Evolutionary conservation across 64 coral and sea anemone species (phyloP), one percentile per base, ranked within the genome.

Genomic region (Montipora efflorescens): DNA sequence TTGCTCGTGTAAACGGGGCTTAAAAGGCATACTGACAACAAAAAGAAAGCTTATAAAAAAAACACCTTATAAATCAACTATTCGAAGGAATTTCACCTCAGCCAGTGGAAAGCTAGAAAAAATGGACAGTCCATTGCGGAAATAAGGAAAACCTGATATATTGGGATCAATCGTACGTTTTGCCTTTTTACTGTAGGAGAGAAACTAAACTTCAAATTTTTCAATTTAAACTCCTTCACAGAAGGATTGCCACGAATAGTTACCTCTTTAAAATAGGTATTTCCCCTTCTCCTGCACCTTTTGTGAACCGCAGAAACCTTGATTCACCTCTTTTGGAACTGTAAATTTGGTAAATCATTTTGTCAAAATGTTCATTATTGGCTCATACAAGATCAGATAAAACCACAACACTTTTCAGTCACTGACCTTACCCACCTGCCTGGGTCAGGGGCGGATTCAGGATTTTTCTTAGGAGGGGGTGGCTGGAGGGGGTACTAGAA

Each of bases 241-340:
- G 23, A 69, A 87, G 61, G 72, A 87, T 87, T n/a, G 83, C 83
- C 20, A 89, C 87, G 57, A 89, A 87, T 48, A 90, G 73, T 15
- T 90, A 76, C 45, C 13, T 90, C 8, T 53, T 21, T 23, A 89
- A 89, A 89, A 89, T 22, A 25, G 87, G 87, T 47, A 80, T 78
- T 12, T 66, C 58, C 19, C 15, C 0, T 8, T 67, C 59, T 7
- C 57, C 57, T 90, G 75, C 50, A 81, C 28, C 47, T 53, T 90
- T 8, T 90, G 89, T 21, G 36, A 79, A 77, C 22, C 5, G 68
- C 36, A 28, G 77, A 79, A n/a, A 71, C 11, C 47, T 57, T 68
- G 1, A 47, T 81, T 1, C 89, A 90, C 20, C 89, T 90, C 48
- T 90, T 80, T 47, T 62, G 87, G 87, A 74, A 90, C 28, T 90